Percentiles rank a stretch among this genome's conserved stretches.
phyloP scores from a whole-genome alignment of 2,113 vertebrate species.

The Nycticebus coucang region DNA sequence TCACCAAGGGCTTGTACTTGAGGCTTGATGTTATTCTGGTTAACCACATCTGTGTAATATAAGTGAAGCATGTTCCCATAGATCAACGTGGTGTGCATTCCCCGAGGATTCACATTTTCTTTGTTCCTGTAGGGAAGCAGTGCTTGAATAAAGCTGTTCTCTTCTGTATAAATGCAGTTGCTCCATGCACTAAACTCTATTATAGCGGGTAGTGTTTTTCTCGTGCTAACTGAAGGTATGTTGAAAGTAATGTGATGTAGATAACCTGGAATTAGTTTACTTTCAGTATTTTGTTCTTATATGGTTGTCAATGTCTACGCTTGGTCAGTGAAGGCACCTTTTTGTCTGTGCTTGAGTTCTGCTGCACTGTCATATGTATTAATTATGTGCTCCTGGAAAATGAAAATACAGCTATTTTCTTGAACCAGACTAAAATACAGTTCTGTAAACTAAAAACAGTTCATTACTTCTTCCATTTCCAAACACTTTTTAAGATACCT shows the following conservation, averaged over 20 bases:
- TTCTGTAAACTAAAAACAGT: neutral
- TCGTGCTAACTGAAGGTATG: neutral
- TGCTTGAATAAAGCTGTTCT: neutral
- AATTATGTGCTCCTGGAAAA: neutral
- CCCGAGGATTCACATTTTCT: neutral
- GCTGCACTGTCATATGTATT: neutral
- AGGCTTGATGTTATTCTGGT: neutral
- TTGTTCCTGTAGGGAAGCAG: neutral
- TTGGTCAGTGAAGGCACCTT: slow-evolving; percentile 25
- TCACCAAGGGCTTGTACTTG: neutral
- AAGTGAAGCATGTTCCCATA: neutral
- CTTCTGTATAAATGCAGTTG: neutral
- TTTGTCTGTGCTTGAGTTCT: neutral
- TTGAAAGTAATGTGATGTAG: neutral
- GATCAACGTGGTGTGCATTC: neutral
- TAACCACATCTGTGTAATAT: neutral
- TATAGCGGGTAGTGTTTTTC: neutral
- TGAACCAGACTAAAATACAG: neutral
- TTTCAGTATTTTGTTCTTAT: neutral
- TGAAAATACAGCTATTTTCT: slow-evolving; percentile 42
- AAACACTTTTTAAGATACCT: neutral
- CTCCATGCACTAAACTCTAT: neutral
- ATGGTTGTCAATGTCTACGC: neutral
- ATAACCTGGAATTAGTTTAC: neutral
- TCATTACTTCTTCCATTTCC: slow-evolving; percentile 24